Base-by-base conservation (phyloP, 2,113 vertebrate genomes). In the Anguilla rostrata region DNA sequence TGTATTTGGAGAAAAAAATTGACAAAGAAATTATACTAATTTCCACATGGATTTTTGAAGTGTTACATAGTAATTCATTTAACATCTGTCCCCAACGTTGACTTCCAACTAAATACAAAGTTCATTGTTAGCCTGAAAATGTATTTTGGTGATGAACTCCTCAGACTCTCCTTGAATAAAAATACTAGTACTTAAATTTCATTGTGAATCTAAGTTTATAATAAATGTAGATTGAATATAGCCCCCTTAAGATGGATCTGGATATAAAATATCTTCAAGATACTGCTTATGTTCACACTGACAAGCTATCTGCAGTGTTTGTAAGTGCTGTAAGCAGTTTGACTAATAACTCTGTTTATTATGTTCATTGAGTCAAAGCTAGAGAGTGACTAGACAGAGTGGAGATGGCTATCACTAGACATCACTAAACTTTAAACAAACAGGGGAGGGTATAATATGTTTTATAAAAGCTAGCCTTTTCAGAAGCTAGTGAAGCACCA, bases 391-490 rank as follows among this genome's bases (percentile, higher is more conserved):
- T 92, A 85, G 87, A 86, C 78, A 86, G 88, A 87, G 79, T 83
- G 5, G 82, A 92, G 90, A 94, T 94, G 84, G 83, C 93, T 94
- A 94, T 95, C 94, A 88, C 81, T 9, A 89, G 94, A 94, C 91
- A 89, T 88, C 88, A 90, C 90, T 90, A 88, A 92, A 91, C 91
- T 90, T 88, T 90, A 92, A 89, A 91, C 91, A 92, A 94, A 94
- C 94, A 94, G 90, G 90, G 91, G 91, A 83, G 89, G 84, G 91
- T 92, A 94, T 90, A 92, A 93, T 93, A 87, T 91, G 87, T 22
- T 85, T 92, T 94, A 90, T 92, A 87, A 90, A 94, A 94, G 95
- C 94, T 88, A 88, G 90, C 90, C 86, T 87, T 82, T 84, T 87
- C 83, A 82, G 83, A 87, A 66, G 39, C 85, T 78, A 84, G 75